These are phyloP conservation scores for Hyperopisus bebe DNA, from an alignment of 2,113 vertebrate genomes.

Conservation along the genomic window DNA sequence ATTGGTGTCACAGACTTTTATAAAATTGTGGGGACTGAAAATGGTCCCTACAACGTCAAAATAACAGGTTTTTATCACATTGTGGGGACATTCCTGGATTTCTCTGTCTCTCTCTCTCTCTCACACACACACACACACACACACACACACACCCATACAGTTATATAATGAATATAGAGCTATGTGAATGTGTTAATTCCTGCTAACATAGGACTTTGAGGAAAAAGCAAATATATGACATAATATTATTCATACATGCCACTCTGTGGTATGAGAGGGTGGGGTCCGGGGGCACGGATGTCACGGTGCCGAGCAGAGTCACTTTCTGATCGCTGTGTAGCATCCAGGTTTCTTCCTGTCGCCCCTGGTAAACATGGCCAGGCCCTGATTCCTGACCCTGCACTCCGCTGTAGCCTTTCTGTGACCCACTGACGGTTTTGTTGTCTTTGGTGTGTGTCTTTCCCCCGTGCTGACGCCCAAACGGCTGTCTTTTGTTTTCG, in stretches of 20 bases:
- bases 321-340: not conserved
- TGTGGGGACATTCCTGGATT: not conserved
- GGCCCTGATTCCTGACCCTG: not conserved
- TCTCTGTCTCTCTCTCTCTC: too few relatives aligned
- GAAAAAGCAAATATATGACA: not conserved
- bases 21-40: not conserved
- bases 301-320: not conserved
- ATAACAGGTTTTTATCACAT: not conserved
- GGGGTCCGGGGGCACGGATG: not conserved
- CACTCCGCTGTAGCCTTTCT: not conserved
- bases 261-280: not conserved
- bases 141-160: not conserved
- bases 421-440: not conserved
- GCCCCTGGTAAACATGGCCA: not conserved
- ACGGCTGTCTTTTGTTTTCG: not conserved
- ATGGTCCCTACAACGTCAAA: not conserved
- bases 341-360: not conserved
- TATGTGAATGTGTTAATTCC: not conserved
- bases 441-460: conserved; percentile 5
- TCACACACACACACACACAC: not conserved
- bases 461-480: not conserved
- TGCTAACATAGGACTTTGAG: not conserved
- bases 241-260: not conserved
- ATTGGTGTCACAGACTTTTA: not conserved
- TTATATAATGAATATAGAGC: not conserved